Evolutionary conservation across 2,888 invertebrate genomes (phyloP).

Genomic region (Drosophila meridiana): DNA sequence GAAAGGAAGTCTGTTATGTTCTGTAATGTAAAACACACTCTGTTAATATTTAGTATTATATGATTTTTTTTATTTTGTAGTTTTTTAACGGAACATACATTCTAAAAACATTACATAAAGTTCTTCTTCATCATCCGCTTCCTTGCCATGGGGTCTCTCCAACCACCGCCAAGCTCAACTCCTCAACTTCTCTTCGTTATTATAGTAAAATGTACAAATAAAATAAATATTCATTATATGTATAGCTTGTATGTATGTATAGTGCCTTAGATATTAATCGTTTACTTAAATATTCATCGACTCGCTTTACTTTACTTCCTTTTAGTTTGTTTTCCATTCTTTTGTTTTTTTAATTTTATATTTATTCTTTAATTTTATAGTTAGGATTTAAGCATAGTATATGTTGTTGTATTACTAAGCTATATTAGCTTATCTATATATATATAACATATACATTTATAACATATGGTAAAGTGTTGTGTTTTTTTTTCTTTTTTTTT

Average conservation of each 20-base stretch:
- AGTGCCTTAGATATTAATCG: slow-evolving; percentile 74
- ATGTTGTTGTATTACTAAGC: slow-evolving; percentile 59
- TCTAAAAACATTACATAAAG: slow-evolving; percentile 82
- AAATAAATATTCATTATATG: slow-evolving; percentile 83
- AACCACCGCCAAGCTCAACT: slow-evolving; percentile 1
- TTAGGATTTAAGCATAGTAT: slow-evolving; percentile 77
- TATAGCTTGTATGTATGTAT: slow-evolving; percentile 75
- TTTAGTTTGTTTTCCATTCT: slow-evolving; percentile 6
- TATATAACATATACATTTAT: slow-evolving; percentile 70
- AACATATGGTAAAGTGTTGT: slow-evolving; percentile 60
- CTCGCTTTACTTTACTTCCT: slow-evolving; percentile 10
- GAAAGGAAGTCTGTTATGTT: background rate
- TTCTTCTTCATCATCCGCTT: slow-evolving; percentile 45
- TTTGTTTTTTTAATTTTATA: slow-evolving; percentile 41
- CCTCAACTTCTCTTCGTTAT: slow-evolving; percentile 51
- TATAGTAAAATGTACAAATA: slow-evolving; percentile 83
- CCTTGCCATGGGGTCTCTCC: slow-evolving; percentile 1
- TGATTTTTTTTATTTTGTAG: slow-evolving; percentile 82
- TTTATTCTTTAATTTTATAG: slow-evolving; percentile 64
- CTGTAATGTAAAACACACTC: slow-evolving; percentile 19
- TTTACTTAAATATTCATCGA: slow-evolving; percentile 58
- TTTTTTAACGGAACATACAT: slow-evolving; percentile 83
- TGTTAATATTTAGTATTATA: slow-evolving; percentile 80
- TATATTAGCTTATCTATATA: slow-evolving; percentile 64
- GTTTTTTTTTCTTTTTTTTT: slow-evolving; percentile 38